Percentiles rank a stretch among this genome's conserved stretches.
Conservation (phyloP, 2,888 invertebrate genomes). For the Argyra leucocephala region DNA sequence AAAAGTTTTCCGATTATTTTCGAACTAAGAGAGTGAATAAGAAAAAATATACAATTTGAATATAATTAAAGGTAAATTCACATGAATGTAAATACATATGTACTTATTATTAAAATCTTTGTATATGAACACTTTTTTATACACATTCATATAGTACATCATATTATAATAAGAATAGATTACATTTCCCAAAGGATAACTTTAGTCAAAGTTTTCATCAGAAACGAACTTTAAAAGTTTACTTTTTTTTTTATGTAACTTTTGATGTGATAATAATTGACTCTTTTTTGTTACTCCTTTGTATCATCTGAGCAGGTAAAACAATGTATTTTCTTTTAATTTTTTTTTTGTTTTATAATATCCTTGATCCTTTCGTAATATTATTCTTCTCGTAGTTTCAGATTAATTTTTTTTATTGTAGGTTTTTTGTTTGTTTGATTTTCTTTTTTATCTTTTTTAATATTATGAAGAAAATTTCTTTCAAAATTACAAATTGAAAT, state of each 20-base stretch:
- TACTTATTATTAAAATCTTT: too few relatives aligned
- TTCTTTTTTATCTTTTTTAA: too few relatives aligned
- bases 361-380: neutral
- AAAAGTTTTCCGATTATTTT: neutral
- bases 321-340: neutral
- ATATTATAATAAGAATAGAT: neutral
- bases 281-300: neutral
- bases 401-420: too few relatives aligned
- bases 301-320: neutral
- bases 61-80: neutral
- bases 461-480: too few relatives aligned
- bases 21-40: neutral
- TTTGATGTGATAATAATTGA: neutral
- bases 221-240: neutral
- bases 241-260: neutral
- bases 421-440: too few relatives aligned
- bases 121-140: too few relatives aligned
- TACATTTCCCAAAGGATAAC: neutral
- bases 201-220: neutral
- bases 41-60: neutral
- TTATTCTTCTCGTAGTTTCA: neutral
- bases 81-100: neutral
- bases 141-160: too few relatives aligned
- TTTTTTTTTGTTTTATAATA: neutral
- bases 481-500: too few relatives aligned